These are phyloP conservation scores for Trididemnum clinides DNA, from an alignment of 23 tunicate genomes.

Conservation along the genomic window DNA sequence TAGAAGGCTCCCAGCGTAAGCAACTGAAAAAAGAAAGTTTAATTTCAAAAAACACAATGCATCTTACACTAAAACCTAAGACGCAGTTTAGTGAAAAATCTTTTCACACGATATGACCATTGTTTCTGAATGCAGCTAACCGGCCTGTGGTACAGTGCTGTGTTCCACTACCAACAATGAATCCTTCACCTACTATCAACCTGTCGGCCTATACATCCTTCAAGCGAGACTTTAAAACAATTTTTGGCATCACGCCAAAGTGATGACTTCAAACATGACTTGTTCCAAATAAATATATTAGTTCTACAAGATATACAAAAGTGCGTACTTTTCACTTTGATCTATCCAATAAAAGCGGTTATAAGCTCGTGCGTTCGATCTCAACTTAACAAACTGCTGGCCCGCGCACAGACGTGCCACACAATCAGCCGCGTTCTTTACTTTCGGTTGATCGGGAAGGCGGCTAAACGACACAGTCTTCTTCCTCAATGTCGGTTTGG, in stretches of 20 bases:
- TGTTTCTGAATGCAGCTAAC: too few species aligned
- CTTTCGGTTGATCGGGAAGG: conserved; percentile 68
- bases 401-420: conserved; percentile 76
- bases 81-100: too few species aligned
- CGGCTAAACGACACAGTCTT: conserved; percentile 93
- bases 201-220: too few species aligned
- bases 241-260: too few species aligned
- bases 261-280: too few species aligned
- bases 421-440: conserved; percentile 88
- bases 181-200: too few species aligned
- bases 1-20: conserved; percentile 94
- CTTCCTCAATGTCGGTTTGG: conserved; percentile 55
- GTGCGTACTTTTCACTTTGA: conserved; percentile 47
- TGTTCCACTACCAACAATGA: too few species aligned
- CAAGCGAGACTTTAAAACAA: too few species aligned
- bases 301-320: too few species aligned
- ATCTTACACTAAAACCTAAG: neutral
- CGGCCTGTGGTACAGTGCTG: too few species aligned
- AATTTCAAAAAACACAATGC: neutral
- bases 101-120: too few species aligned
- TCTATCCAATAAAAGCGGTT: conserved; percentile 93
- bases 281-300: too few species aligned
- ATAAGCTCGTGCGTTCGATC: conserved; percentile 85
- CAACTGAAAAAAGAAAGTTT: conserved; percentile 47
- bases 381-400: conserved; percentile 88